phyloP scores from a whole-genome alignment of 2,888 invertebrate genomes.

The Acanthoscelides obtectus region DNA sequence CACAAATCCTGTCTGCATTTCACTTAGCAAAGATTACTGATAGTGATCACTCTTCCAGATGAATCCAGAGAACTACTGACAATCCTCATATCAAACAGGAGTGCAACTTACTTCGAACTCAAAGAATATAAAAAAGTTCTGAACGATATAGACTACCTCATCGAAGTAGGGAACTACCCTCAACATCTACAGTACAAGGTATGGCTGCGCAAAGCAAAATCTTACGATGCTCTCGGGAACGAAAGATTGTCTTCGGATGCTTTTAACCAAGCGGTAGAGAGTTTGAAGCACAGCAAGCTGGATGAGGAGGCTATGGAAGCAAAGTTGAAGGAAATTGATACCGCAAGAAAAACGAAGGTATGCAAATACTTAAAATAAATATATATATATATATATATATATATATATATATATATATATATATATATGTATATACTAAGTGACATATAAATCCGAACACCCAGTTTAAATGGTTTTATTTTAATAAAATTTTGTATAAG shows the following conservation, averaged over 20 bases:
- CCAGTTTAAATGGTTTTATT: no score
- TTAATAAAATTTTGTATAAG: no score
- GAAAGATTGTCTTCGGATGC: slow-evolving; percentile 60
- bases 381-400: background rate
- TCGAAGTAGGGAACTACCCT: slow-evolving; percentile 62
- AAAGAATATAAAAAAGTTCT: slow-evolving; percentile 63
- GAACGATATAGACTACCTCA: slow-evolving; percentile 65
- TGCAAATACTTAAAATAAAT: slow-evolving; percentile 18
- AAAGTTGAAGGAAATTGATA: slow-evolving; percentile 34
- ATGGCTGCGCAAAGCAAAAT: slow-evolving; percentile 68
- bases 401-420: no score
- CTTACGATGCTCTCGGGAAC: slow-evolving; percentile 63
- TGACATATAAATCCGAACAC: no score
- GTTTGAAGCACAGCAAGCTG: slow-evolving; percentile 63
- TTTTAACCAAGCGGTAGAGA: slow-evolving; percentile 63
- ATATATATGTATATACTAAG: no score
- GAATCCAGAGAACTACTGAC: slow-evolving; percentile 53
- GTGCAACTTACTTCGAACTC: slow-evolving; percentile 73
- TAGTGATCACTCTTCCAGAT: slow-evolving; percentile 41
- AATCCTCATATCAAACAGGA: slow-evolving; percentile 73
- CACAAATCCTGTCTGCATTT: background rate
- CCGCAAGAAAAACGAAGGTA: slow-evolving; percentile 28
- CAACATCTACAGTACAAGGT: slow-evolving; percentile 69
- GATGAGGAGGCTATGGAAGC: slow-evolving; percentile 46
- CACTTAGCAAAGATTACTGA: background rate